phyloP scores from a whole-genome alignment of 2,113 vertebrate species.

The Varanus komodoensis region DNA sequence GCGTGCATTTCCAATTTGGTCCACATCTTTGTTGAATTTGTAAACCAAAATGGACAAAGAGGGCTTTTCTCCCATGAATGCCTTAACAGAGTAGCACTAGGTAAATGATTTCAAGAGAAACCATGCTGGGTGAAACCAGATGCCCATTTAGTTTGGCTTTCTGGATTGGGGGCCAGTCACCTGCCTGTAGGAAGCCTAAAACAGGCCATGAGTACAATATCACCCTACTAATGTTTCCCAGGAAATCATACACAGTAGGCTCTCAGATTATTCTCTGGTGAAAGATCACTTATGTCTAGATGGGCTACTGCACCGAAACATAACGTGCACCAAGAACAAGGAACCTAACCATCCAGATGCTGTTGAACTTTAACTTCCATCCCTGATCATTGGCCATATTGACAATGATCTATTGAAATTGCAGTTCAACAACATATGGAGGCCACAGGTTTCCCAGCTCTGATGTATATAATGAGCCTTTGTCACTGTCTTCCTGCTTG shows the following conservation, averaged over 20 bases:
- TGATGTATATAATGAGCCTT: background rate
- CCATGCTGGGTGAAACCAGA: too few relatives aligned
- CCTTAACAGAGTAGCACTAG: background rate
- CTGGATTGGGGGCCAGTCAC: too few relatives aligned
- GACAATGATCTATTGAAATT: background rate
- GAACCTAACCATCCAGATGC: background rate
- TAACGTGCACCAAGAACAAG: background rate
- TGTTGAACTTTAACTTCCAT: background rate
- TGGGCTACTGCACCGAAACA: background rate
- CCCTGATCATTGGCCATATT: background rate
- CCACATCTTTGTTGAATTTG: background rate
- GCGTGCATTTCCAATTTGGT: background rate
- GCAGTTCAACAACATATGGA: too few relatives aligned
- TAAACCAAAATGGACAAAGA: background rate
- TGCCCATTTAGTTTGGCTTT: too few relatives aligned
- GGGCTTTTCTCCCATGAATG: background rate
- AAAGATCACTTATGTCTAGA: background rate
- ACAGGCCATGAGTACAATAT: too few relatives aligned
- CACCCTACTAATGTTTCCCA: too few relatives aligned
- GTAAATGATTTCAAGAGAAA: too few relatives aligned
- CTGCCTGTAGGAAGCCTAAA: too few relatives aligned
- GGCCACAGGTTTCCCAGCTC: background rate
- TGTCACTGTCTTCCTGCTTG: background rate
- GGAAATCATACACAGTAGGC: too few relatives aligned
- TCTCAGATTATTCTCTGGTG: background rate